Base-by-base conservation (phyloP, 2,797 vertebrate species). In the Platyrinchus mystaceus region DNA sequence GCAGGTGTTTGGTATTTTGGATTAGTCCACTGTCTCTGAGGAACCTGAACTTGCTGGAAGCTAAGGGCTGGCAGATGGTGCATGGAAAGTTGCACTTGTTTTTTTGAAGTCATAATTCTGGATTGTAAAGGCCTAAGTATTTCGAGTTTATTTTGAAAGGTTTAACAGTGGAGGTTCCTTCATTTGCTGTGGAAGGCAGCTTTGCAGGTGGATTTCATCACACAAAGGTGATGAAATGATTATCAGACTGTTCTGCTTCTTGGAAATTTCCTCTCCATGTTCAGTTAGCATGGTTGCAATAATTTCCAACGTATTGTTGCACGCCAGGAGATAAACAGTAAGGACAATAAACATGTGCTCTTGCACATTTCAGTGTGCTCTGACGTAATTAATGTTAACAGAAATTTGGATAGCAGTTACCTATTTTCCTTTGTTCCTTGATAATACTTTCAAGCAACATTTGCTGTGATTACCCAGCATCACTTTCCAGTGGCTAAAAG, bases 31-130 rank as follows among this genome's bases (percentile, higher is more conserved):
- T 55, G 7, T 37, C 46, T 59, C 22, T 71, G 44, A 41, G 46
- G n/a, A 85, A 14, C 43, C 5, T 5, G 6, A 83, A 1, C 10
- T 41, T 76, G 27, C 43, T 73, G 27, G 27, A 76, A 62, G 14
- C 36, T 34, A 30, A 27, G 37, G 21, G 23, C 8, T 53, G 53
- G 15, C 44, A 74, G 36, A 52, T 28, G 20, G 14, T 9, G 3
- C 28, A n/a, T 0, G 0, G 58, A 41, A 27, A 78, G 53, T 30
- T 67, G 5, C 9, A 5, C 62, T 73, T n/a, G 3, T 0, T 62
- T 0, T 62, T 76, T 79, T 77, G 6, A 67, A 85, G 32, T 37
- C 63, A 41, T 6, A 47, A 34, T 43, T 62, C 6, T 23, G 27
- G 19, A 37, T 43, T 74, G 7, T 67, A 37, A 60, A 92, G 55